Base-by-base conservation (phyloP, 2,797 vertebrate genomes). In the Trichosurus vulpecula region DNA sequence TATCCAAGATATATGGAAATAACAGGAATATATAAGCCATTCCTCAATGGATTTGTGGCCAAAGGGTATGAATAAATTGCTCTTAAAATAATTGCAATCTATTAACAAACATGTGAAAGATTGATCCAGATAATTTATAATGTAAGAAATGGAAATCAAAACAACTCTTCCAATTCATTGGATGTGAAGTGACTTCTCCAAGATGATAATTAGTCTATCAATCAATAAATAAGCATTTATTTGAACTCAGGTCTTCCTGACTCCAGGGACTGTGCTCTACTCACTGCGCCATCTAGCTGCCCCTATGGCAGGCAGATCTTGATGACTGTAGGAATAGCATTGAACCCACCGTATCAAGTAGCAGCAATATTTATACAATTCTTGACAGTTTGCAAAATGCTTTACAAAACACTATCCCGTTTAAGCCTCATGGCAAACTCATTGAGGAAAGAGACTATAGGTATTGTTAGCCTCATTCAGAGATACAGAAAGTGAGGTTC, bases 111-210 rank as follows among this genome's bases (percentile, higher is more conserved):
- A 27, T 81, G n/a, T 81, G 41, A 47, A 87, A 51, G 2, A 87
- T 29, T 47, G 41, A 9, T 87, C 41, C 74, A 87, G 51, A 87
- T 87, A 51, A 87, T 87, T 87, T 87, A 87, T 51, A 29, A 27
- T 87, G 74, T 27, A 51, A 87, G 41, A 87, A 87, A 87, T 87
- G 41, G 92, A 92, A 25, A 94, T 0, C 6, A 90, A n/a, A 93
- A 61, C 19, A 54, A 61, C 0, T 0, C 58, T 41, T 81, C 2
- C 66, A 81, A 47, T 47, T 81, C 47, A 19, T 0, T 30, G 93
- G 35, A 61, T 52, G 0, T 27, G 41, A 87, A 87, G 3, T 47
- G 41, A 87, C 74, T 51, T 51, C 10, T 25, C 41, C 41, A 11
- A 51, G 22, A 87, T 81, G n/a, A 81, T 51, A 87, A 87, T 35